Base-by-base conservation (phyloP, 2,797 vertebrate genomes). In the Karalla daura region DNA sequence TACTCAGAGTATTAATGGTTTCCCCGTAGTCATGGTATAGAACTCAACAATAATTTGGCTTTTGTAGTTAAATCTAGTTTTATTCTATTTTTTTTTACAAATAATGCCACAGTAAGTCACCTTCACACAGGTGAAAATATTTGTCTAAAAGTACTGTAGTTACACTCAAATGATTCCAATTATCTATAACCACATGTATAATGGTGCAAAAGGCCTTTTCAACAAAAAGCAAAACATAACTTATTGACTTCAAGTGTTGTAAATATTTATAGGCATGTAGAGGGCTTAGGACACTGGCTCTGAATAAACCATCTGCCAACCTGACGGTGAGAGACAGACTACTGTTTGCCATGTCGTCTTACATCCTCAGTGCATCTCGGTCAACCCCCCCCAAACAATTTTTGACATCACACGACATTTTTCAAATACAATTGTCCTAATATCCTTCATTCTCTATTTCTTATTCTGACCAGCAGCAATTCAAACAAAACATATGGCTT, bases 401-500 rank as follows among this genome's bases (percentile, higher is more conserved):
- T 63, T 63, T 70, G 58, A 74, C 44, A 35, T 72, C 49, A 58
- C 50, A 7, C 61, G 33, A 74, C 45, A 66, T 61, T 66, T 71
- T 45, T 47, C 36, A 76, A 72, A 83, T 15, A 74, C 36, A 20
- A 41, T 52, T 63, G 25, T 45, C 36, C 47, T 72, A 71, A 37
- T 36, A 40, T 75, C 65, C 52, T 68, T 55, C 23, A 62, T 58
- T 63, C 68, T 46, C 65, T 76, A 58, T 87, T 85, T 90, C 84
- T 83, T 90, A 89, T 93, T 93, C 94, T 93, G 93, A 95, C 94
- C 95, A 95, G 95, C 95, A 96, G 96, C 91, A 87, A 83, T 92
- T 92, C 77, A 92, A 92, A 92, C 85, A 91, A 92, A 93, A 89
- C 81, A 41, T 94, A 87, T 82, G 84, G 83, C 65, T 89, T 88